A percentile compares a stretch with the other conserved stretches of the same genome.
phyloP scores from a whole-genome alignment of 2,113 vertebrate genomes.

The Carassius gibelio region DNA sequence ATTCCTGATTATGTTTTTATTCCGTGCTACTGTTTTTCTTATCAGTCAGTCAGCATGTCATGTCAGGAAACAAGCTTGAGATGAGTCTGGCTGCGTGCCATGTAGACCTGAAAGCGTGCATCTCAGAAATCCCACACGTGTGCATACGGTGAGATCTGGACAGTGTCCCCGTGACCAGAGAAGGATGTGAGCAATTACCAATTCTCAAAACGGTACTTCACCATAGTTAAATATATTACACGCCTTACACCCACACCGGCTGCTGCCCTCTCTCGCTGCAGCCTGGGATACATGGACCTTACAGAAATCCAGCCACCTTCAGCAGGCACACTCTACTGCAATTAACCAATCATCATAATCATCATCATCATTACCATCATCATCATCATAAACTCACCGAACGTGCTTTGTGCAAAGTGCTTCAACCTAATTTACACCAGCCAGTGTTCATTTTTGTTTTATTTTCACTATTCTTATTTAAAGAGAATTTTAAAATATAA shows the following conservation, averaged over 20 bases:
- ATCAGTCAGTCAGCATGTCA: conserved; percentile 53
- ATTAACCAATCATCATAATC: conserved; percentile 73
- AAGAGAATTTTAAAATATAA: conserved; percentile 23
- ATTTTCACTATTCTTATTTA: conserved; percentile 54
- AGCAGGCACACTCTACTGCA: conserved; percentile 71
- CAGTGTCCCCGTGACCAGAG: conserved; percentile 76
- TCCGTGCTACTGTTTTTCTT: conserved; percentile 56
- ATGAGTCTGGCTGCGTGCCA: conserved; percentile 40
- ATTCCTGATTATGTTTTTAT: conserved; percentile 29
- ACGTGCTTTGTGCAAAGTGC: conserved; percentile 58
- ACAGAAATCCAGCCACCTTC: conserved; percentile 61
- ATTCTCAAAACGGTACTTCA: conserved; percentile 82
- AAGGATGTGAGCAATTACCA: conserved; percentile 84
- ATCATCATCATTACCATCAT: conserved; percentile 68
- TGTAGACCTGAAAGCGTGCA: conserved; percentile 20
- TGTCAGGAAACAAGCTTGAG: conserved; percentile 54
- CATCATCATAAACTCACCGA: conserved; percentile 66
- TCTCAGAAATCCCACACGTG: conserved; percentile 33
- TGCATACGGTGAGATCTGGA: conserved; percentile 71
- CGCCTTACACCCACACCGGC: conserved; percentile 66
- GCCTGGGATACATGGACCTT: conserved; percentile 62
- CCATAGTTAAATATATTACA: conserved; percentile 79
- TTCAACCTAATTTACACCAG: conserved; percentile 69
- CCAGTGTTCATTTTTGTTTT: conserved; percentile 61
- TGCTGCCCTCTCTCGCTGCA: conserved; percentile 58